These are phyloP conservation scores for Drosophila histrio DNA, from an alignment of 2,888 invertebrate species.

Conservation along the genomic window DNA sequence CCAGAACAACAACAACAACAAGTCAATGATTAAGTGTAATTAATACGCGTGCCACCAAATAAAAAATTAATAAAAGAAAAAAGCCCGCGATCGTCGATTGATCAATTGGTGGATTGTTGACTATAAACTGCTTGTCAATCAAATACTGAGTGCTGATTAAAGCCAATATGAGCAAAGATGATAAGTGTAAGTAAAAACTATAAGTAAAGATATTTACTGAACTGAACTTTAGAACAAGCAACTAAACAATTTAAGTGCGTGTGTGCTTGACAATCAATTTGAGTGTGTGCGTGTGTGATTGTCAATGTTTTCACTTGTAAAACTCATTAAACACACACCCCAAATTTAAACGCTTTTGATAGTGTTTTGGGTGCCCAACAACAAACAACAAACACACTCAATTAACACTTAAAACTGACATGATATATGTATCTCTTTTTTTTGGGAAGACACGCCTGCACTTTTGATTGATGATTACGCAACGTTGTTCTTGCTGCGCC, in stretches of 20 bases:
- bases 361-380: conserved; percentile 3
- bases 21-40: conserved; percentile 3
- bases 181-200: conserved; percentile 78
- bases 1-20: not conserved
- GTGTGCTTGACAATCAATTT: no score
- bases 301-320: conserved; percentile 52
- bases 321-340: conserved; percentile 65
- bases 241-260: conserved; percentile 1
- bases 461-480: conserved; percentile 67
- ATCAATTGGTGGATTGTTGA: conserved; percentile 28
- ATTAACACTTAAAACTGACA: conserved; percentile 57
- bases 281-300: not conserved
- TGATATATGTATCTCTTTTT: conserved; percentile 6
- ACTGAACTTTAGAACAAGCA: conserved; percentile 40
- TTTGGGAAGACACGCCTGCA: conserved; percentile 46
- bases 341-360: conserved; percentile 20
- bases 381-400: conserved; percentile 2
- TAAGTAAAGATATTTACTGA: not conserved
- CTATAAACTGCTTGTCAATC: conserved; percentile 10
- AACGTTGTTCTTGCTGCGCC: conserved; percentile 37
- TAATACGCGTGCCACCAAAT: conserved; percentile 1
- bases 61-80: no score
- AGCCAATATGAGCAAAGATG: conserved; percentile 81
- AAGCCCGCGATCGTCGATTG: conserved; percentile 1
- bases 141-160: not conserved